Base-by-base conservation (phyloP, 1,140 invertebrate genomes). In the Drosophila simulans region DNA sequence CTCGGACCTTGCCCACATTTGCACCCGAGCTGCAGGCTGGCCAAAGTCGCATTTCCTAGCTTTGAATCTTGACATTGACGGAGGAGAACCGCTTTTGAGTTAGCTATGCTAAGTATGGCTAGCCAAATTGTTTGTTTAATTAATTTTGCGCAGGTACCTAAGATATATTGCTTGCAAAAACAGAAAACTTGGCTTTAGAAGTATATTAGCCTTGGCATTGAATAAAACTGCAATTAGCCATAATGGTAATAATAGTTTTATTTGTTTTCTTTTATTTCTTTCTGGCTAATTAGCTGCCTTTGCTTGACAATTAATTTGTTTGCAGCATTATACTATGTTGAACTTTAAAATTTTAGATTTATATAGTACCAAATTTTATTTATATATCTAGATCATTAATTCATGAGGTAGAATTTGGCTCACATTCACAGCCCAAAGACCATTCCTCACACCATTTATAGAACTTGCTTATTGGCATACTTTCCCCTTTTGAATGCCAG, bases 1-100 rank as follows among this genome's bases (percentile, higher is more conserved):
- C 56, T 71, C 22, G 48, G 54, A 53, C 69, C 69, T 72, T 72
- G 65, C 51, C 45, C 37, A 71, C 35, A 58, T 59, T 59, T 52
- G 56, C 34, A 46, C 39, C 58, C 49, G 11, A 22, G 27, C 27
- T 60, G 40, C 56, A 22, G 20, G 20, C 13, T 25, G 17, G 15
- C 34, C 31, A 10, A 11, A 11, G 34, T 15, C 63, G 58, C 63
- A 68, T 52, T 68, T 68, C 64, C 64, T 64, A 46, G 8, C 64
- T 15, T 17, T 35, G 13, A 22, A 25, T 37, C 64, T 64, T 68
- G 64, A 68, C 64, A 64, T 51, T 58, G 58, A 11, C 12, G 27
- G 15, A 8, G 58, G 35, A 39, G 22, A 40, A n/a, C 34, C 22
- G 11, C 11, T 56, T 39, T 40, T 11, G 31, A 15, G 4, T 20